Conservation (phyloP, 2,888 invertebrate genomes). For the Brachylomia viminalis region DNA sequence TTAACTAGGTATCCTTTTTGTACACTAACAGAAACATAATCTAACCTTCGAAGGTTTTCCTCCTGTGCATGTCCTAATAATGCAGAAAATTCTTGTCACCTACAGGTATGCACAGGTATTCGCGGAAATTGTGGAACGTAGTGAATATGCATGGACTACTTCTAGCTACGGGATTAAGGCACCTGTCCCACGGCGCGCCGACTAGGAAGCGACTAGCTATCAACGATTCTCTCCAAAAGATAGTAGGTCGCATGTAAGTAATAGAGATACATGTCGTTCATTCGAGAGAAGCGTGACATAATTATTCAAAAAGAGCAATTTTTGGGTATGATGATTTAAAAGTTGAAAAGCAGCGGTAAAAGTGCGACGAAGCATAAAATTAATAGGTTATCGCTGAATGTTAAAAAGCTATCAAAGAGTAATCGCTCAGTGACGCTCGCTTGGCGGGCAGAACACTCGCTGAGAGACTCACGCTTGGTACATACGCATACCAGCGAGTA, state of each 20-base stretch:
- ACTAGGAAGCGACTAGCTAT: background rate
- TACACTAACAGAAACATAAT: background rate
- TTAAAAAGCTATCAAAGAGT: too few species aligned
- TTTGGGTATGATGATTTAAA: too few species aligned
- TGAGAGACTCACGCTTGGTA: too few species aligned
- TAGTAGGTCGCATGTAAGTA: background rate
- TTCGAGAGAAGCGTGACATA: too few species aligned
- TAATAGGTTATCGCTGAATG: too few species aligned
- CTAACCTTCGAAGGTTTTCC: background rate
- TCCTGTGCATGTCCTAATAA: background rate
- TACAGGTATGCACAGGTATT: background rate
- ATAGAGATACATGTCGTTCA: too few species aligned
- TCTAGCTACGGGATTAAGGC: background rate
- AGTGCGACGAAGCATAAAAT: too few species aligned
- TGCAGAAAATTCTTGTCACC: background rate
- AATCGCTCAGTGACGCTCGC: too few species aligned
- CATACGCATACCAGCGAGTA: too few species aligned
- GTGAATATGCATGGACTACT: background rate
- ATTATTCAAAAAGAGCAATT: too few species aligned
- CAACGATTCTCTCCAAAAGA: background rate
- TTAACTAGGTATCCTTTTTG: background rate
- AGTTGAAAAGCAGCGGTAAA: too few species aligned
- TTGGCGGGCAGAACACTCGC: too few species aligned
- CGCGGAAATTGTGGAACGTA: background rate
- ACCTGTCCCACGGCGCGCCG: background rate